Percentiles rank a stretch among this genome's conserved stretches.
These are phyloP conservation scores for Eidolon helvum DNA, from an alignment of 2,113 vertebrate species.

Conservation along the genomic window DNA sequence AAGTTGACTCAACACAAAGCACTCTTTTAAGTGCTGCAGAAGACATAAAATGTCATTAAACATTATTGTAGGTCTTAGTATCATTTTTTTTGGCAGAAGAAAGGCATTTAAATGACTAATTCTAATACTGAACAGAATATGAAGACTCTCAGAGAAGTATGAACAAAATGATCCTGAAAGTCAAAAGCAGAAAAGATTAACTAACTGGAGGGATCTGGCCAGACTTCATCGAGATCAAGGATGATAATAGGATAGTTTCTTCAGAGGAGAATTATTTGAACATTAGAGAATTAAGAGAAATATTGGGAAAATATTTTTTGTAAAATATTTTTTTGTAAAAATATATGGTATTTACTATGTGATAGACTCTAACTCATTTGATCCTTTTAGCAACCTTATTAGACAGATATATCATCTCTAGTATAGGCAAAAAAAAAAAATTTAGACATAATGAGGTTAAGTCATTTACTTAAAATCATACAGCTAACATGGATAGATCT, in stretches of 20 bases:
- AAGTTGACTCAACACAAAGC: background rate
- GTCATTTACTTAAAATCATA: constrained; percentile 9
- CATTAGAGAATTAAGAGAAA: constrained; percentile 1
- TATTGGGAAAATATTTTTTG: background rate
- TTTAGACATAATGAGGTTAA: background rate
- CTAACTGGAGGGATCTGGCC: background rate
- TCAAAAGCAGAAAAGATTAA: background rate
- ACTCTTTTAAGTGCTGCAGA: background rate
- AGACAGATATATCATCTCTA: background rate
- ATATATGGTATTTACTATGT: background rate
- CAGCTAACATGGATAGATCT: background rate
- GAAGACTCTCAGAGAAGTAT: background rate
- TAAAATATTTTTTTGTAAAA: background rate
- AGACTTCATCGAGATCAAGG: background rate
- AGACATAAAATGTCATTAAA: background rate
- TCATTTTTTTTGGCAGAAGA: background rate
- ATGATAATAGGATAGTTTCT: background rate
- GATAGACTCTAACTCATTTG: background rate
- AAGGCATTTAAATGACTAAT: background rate
- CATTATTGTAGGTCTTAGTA: background rate
- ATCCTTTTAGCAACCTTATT: background rate
- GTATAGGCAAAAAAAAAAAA: background rate
- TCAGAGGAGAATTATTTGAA: background rate
- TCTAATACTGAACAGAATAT: background rate
- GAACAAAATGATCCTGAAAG: background rate